Percentiles rank a stretch among this genome's conserved stretches.
These are phyloP conservation scores for Aporophyla nigra DNA, from an alignment of 2,888 invertebrate genomes.

Conservation along the genomic window DNA sequence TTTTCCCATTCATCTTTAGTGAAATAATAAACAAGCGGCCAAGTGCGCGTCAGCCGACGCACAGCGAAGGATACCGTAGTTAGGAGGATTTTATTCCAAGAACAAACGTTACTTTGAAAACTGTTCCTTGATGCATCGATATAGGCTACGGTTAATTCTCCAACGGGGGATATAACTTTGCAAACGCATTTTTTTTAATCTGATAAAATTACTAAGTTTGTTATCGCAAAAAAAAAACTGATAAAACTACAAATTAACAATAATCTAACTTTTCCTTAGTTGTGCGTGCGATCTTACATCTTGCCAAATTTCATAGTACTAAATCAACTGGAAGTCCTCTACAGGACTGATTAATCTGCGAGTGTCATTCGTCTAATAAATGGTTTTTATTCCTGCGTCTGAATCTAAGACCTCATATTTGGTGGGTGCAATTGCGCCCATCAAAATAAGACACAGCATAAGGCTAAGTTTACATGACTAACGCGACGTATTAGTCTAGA, in stretches of 20 bases:
- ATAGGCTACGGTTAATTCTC: not conserved
- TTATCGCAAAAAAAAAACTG: no score
- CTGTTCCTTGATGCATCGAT: not conserved
- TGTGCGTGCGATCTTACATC: no score
- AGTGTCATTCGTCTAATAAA: no score
- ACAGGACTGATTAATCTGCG: no score
- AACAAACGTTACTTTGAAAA: not conserved
- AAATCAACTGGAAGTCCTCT: no score
- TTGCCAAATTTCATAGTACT: no score
- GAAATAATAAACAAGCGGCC: not conserved
- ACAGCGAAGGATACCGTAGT: not conserved
- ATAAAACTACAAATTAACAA: no score
- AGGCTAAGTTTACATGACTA: not conserved
- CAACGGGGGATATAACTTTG: not conserved
- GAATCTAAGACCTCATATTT: not conserved
- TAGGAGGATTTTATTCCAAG: not conserved
- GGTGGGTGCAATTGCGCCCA: not conserved
- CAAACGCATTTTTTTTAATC: no score
- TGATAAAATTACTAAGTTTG: no score
- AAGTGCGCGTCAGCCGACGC: not conserved
- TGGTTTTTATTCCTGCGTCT: no score
- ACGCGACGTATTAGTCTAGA: not conserved
- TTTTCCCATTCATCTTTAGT: conserved; percentile 5
- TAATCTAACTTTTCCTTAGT: no score
- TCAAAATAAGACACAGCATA: not conserved